phyloP scores from a whole-genome alignment of 2,888 invertebrate species.

The Philhelius pedissequus region DNA sequence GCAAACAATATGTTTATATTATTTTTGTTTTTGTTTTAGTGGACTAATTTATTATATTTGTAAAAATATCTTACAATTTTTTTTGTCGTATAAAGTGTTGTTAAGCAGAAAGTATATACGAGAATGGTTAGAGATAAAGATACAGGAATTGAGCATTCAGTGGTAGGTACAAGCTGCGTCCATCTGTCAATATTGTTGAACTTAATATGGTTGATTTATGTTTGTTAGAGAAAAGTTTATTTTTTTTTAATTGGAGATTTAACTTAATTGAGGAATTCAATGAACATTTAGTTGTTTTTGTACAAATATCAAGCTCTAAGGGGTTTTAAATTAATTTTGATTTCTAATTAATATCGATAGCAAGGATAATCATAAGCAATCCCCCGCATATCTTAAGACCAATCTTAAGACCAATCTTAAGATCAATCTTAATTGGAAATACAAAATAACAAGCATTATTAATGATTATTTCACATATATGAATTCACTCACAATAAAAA shows the following conservation, averaged over 20 bases:
- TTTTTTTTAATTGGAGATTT: conserved; percentile 14
- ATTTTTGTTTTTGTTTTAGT: no score
- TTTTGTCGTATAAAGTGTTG: not conserved
- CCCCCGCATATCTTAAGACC: not conserved
- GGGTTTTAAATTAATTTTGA: not conserved
- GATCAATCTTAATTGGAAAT: not conserved
- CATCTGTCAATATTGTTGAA: conserved; percentile 28
- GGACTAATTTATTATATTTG: no score
- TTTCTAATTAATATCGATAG: not conserved
- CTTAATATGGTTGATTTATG: conserved; percentile 26
- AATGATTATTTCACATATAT: not conserved
- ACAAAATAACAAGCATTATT: not conserved
- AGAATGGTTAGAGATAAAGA: not conserved
- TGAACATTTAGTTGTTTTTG: not conserved
- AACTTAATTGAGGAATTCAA: not conserved
- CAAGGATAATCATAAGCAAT: not conserved
- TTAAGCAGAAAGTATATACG: not conserved
- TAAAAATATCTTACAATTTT: conserved; percentile 15
- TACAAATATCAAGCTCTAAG: not conserved
- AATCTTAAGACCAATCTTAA: not conserved
- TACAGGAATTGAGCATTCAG: not conserved
- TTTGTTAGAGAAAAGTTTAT: not conserved
- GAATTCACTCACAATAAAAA: not conserved
- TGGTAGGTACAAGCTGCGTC: not conserved
- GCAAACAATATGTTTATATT: no score